Conservation (phyloP, 2,113 vertebrate genomes). For the Pterocles gutturalis region DNA sequence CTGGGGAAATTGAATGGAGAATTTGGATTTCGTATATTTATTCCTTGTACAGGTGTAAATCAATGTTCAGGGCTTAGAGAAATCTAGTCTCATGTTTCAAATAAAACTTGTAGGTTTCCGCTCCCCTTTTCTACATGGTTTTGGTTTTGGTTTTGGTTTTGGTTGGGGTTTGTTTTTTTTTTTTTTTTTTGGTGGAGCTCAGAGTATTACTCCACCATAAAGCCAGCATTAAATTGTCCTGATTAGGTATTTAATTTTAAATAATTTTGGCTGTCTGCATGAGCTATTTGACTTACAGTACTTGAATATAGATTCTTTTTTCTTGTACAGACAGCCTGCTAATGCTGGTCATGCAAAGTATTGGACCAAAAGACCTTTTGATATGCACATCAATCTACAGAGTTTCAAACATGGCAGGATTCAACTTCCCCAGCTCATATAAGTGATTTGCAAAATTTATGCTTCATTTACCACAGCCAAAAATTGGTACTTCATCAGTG, state of each 20-base stretch:
- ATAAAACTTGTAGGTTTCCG: neutral
- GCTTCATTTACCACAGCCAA: neutral
- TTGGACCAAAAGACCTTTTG: neutral
- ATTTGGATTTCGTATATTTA: neutral
- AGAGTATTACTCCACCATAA: neutral
- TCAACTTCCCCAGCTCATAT: neutral
- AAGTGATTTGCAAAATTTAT: neutral
- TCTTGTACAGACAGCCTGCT: neutral
- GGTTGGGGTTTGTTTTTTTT: no score
- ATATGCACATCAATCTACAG: neutral
- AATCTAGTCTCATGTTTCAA: neutral
- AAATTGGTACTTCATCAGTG: neutral
- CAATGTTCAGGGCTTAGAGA: neutral
- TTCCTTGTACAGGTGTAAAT: neutral
- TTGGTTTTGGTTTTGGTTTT: neutral
- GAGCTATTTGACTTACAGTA: neutral
- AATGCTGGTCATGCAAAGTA: neutral
- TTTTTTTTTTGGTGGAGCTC: neutral
- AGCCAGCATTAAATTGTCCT: neutral
- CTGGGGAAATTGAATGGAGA: neutral
- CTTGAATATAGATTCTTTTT: neutral
- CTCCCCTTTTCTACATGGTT: neutral
- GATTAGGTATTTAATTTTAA: constrained; percentile 23
- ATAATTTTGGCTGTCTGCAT: neutral
- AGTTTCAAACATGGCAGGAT: neutral